Evolutionary conservation across 2,113 vertebrate species (phyloP).

Genomic region (Anas platyrhynchos): DNA sequence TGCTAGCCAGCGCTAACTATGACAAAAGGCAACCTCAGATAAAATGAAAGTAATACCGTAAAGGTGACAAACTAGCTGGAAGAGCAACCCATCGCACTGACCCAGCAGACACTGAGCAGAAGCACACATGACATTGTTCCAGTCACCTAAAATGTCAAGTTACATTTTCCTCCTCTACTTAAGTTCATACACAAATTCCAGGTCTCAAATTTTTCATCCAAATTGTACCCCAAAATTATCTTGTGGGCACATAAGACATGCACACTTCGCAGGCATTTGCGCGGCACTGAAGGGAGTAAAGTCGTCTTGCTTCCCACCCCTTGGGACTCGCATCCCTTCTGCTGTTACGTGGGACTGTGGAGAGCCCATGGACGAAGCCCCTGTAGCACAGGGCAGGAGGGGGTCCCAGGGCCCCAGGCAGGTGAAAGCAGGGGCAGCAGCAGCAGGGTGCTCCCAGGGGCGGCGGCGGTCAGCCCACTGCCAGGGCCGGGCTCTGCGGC

Average conservation of each 20-base stretch:
- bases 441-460: too few species aligned
- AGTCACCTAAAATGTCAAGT: neutral
- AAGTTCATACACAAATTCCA: neutral
- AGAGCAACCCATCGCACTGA: neutral
- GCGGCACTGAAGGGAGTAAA: neutral
- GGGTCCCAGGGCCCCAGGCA: neutral
- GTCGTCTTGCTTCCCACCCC: neutral
- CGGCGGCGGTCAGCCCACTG: neutral
- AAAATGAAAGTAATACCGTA: neutral
- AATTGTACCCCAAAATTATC: neutral
- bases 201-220: neutral
- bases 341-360: neutral
- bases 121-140: neutral
- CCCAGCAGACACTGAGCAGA: neutral
- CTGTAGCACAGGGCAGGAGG: neutral
- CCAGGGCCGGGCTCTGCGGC: neutral
- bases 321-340: neutral
- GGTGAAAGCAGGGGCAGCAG: too few species aligned
- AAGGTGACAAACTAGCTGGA: neutral
- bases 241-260: fast-evolving
- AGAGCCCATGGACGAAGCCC: neutral
- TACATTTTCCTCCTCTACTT: neutral
- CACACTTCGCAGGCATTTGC: neutral
- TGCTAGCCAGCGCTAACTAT: neutral
- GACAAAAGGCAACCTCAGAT: neutral